Evolutionary conservation across 2,888 invertebrate species (phyloP), one percentile per base, ranked within the genome.

Genomic region (Epiblema foenella): DNA sequence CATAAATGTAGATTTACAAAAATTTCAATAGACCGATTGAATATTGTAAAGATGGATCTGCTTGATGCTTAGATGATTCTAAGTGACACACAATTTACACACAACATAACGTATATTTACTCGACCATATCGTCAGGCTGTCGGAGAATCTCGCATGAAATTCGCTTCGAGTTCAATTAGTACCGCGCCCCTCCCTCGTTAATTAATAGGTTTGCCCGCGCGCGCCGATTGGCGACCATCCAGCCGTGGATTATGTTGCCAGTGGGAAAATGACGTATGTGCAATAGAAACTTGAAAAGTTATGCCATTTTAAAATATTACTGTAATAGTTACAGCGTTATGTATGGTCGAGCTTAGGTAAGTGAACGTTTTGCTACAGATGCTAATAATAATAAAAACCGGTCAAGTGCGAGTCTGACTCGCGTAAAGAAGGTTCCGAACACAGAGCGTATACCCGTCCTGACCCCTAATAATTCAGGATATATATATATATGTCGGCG

Each of bases 201-300:
- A 90, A 90, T 89, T 90, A 85, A 83, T 84, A 87, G 82, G 83
- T 78, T 81, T 79, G 81, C 82, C 73, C 77, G 76, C 80, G 83
- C 71, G 75, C 79, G 78, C 81, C 87, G 82, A 93, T 93, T 93
- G 93, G 92, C 78, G 91, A 89, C 83, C 87, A 84, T 70, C 85
- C 80, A 78, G 79, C 80, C 85, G 85, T 78, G 59, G 37, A 78
- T 75, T 76, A 72, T 69, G 70, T 11, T 20, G n/a, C 20, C 37
- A 60, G 15, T 46, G 29, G 29, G 11, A 24, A 46, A 49, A 60
- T 29, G 60, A 11, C 46, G 4, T 24, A 46, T 29, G 24, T 46
- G 46, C 4, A 15, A 29, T 17, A 60, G 10, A 29, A 24, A 46
- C 46, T 10, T 60, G 5, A 2, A 0, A 1, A 29, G 60, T 46